phyloP scores from a whole-genome alignment of 35 echinoderm and acorn worm genomes.

The Patiria miniata region DNA sequence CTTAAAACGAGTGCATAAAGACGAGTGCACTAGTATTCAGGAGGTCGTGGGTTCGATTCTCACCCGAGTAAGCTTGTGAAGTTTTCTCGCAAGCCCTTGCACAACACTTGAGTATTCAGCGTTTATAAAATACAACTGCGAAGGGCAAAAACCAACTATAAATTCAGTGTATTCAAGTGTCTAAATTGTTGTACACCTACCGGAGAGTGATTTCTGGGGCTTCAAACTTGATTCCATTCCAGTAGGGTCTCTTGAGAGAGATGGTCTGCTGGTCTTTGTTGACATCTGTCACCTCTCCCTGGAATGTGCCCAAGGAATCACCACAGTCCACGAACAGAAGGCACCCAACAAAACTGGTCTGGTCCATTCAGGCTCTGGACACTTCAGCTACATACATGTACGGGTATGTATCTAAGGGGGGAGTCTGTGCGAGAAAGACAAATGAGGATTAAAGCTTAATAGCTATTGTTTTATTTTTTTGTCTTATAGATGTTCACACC shows the following conservation, averaged over 20 bases:
- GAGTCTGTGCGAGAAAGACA: no score
- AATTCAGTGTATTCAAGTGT: neutral
- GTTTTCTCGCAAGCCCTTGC: no score
- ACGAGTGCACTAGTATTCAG: no score
- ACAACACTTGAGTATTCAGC: no score
- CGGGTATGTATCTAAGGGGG: no score
- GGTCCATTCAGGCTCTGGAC: slow-evolving; percentile 46
- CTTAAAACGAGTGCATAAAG: no score
- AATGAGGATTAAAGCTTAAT: no score
- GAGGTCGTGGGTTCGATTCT: no score
- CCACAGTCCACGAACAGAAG: slow-evolving; percentile 90
- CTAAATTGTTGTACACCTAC: slow-evolving; percentile 28
- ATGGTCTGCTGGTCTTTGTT: slow-evolving; percentile 80
- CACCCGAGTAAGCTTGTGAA: no score
- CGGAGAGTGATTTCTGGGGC: slow-evolving; percentile 91
- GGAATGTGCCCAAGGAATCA: slow-evolving; percentile 84
- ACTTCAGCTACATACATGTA: no score
- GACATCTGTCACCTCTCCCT: slow-evolving; percentile 82
- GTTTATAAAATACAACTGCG: neutral
- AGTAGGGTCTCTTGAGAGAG: slow-evolving; percentile 71
- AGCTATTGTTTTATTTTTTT: no score
- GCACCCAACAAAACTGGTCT: slow-evolving; percentile 77
- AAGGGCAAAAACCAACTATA: neutral
- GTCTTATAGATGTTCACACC: no score
- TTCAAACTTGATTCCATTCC: slow-evolving; percentile 89